Base-by-base conservation (phyloP, 2,113 vertebrate species). In the Tupaia tana region DNA sequence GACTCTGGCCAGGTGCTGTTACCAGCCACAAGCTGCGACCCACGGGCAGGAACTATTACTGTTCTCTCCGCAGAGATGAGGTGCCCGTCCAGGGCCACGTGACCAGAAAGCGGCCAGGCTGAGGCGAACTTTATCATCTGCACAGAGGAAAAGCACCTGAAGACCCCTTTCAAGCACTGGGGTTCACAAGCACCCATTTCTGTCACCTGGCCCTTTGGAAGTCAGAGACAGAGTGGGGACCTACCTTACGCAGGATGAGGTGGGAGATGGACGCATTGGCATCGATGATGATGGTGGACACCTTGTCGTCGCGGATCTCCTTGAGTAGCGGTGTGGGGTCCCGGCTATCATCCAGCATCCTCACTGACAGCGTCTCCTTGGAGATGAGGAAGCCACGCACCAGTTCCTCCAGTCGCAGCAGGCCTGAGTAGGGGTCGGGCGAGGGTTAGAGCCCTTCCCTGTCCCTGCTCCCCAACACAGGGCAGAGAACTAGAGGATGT, bases 241-340 rank as follows among this genome's bases (percentile, higher is more conserved):
- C 67, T 88, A 98, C 99, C 99, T 99, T 99, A 91, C 99, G 99
- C 77, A 99, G 99, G 95, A 99, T 99, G 96, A 99, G 98, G 96
- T 99, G 99, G 71, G 99, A 99, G 92, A 99, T 97, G 80, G 99
- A 99, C 56, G 99, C 99, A 1, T 99, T 99, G 97, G 99, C 99
- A 0, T 99, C 99, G 0, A 99, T 99, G 98, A 99, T 99, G 98
- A 99, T 99, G 83, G 99, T 99, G 67, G 99, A 99, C 96, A 99
- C 98, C 95, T 99, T 99, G 97, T 99, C 99, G 0, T 99, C 99
- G 0, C 99, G 98, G 94, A 99, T 99, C 98, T 99, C 99, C 98
- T 99, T 99, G 93, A 99, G 98, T 85, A 99, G 95, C 0, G 99
- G 99, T 0, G 99, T 99, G 31, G 99, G 99, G 97, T 99, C 99